These are phyloP conservation scores for Monopterus albus DNA, from an alignment of 2,113 vertebrate species.

Conservation along the genomic window DNA sequence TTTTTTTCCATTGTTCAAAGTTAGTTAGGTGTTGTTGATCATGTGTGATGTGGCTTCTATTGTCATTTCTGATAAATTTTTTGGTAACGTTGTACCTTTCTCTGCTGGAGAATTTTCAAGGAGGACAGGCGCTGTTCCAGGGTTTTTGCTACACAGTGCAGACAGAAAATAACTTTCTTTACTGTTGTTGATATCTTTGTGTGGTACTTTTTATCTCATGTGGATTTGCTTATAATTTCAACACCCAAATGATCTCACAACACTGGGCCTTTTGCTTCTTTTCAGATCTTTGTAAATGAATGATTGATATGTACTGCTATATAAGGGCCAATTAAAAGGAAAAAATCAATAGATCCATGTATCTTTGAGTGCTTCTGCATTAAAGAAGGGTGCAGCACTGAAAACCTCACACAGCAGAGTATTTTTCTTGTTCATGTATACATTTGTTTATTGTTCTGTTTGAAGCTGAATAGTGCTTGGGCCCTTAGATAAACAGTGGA, in stretches of 20 bases:
- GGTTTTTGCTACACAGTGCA: too few relatives aligned
- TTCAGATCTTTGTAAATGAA: neutral
- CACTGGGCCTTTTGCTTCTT: neutral
- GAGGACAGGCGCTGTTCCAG: too few relatives aligned
- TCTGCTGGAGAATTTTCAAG: too few relatives aligned
- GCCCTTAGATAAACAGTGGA: constrained; percentile 70
- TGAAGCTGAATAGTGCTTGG: constrained; percentile 51
- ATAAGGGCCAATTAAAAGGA: neutral
- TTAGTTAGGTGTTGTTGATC: too few relatives aligned
- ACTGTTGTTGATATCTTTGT: neutral
- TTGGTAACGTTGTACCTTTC: too few relatives aligned
- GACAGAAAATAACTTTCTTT: too few relatives aligned
- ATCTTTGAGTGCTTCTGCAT: neutral
- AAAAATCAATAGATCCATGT: neutral
- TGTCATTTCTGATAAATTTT: too few relatives aligned
- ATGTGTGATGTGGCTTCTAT: too few relatives aligned
- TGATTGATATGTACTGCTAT: neutral
- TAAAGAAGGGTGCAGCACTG: neutral
- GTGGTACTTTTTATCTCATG: neutral
- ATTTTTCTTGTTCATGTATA: constrained; percentile 48
- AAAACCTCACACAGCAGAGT: constrained; percentile 35
- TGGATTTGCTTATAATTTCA: neutral
- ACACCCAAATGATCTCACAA: neutral
- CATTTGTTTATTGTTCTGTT: constrained; percentile 71
- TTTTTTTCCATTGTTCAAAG: too few relatives aligned